Evolutionary conservation across 1,140 invertebrate species (phyloP).

Genomic region (Maniola jurtina): DNA sequence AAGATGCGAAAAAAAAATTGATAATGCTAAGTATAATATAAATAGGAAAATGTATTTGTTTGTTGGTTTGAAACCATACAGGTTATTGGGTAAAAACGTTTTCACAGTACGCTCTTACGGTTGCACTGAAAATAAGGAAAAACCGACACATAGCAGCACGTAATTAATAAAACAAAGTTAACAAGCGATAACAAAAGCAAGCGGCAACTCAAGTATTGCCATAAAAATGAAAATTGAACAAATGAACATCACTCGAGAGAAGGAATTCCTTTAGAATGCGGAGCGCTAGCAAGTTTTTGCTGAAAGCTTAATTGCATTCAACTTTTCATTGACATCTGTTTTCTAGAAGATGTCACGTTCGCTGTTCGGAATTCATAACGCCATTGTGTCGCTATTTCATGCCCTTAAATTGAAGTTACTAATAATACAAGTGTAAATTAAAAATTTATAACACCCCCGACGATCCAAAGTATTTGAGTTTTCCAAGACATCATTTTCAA

Average conservation of each 20-base stretch:
- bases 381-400: neutral
- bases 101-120: no score
- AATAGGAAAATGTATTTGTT: no score
- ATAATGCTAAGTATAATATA: no score
- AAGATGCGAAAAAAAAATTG: no score
- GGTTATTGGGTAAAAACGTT: no score
- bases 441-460: no score
- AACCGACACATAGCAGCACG: neutral
- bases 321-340: conserved; percentile 23
- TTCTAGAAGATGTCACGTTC: conserved; percentile 4
- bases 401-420: no score
- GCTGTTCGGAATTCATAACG: neutral
- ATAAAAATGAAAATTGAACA: conserved; percentile 3
- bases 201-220: neutral
- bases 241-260: neutral
- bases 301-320: conserved; percentile 5
- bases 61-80: no score
- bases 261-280: conserved; percentile 20
- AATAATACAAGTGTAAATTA: no score
- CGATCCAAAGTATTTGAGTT: no score
- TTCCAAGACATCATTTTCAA: no score
- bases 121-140: neutral
- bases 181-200: neutral
- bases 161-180: neutral
- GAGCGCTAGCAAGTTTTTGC: neutral